Evolutionary conservation across 2,113 vertebrate genomes (phyloP).

Genomic region (Physeter macrocephalus): DNA sequence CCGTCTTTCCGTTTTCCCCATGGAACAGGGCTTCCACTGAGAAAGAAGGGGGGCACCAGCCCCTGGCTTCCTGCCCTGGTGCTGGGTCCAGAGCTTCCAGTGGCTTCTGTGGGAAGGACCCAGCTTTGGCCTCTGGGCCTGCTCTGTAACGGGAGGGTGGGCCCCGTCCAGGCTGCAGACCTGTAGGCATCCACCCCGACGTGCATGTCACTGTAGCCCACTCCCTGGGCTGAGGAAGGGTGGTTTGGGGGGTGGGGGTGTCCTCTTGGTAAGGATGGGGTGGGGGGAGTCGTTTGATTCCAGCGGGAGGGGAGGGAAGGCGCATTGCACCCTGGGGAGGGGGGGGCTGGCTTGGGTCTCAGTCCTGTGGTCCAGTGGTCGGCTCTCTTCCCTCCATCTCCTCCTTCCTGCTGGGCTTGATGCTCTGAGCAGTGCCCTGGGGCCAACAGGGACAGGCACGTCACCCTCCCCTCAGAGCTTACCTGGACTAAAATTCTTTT

Average conservation of each 20-base stretch:
- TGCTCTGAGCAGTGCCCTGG: neutral
- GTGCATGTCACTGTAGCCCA: accelerated
- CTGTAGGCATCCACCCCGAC: accelerated
- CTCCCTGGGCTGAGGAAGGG: neutral
- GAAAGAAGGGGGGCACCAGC: neutral
- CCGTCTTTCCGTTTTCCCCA: accelerated
- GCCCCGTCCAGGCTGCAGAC: neutral
- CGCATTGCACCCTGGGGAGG: neutral
- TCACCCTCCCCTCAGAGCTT: neutral
- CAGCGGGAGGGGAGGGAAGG: neutral
- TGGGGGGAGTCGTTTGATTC: no score
- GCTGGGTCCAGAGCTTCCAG: neutral
- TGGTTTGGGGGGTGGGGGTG: no score
- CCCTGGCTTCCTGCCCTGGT: neutral
- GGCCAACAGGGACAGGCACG: neutral
- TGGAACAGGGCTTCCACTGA: neutral
- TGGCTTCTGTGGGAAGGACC: neutral
- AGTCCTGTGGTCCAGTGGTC: no score
- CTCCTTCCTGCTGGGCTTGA: accelerated
- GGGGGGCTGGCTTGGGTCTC: neutral
- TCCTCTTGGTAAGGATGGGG: neutral
- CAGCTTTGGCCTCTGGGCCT: neutral
- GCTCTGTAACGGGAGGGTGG: neutral
- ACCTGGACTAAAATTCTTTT: neutral
- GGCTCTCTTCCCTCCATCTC: accelerated